Percentiles rank a stretch among this genome's conserved stretches.
phyloP scores from a whole-genome alignment of 2,797 vertebrate species.

The Leptoclinus maculatus region DNA sequence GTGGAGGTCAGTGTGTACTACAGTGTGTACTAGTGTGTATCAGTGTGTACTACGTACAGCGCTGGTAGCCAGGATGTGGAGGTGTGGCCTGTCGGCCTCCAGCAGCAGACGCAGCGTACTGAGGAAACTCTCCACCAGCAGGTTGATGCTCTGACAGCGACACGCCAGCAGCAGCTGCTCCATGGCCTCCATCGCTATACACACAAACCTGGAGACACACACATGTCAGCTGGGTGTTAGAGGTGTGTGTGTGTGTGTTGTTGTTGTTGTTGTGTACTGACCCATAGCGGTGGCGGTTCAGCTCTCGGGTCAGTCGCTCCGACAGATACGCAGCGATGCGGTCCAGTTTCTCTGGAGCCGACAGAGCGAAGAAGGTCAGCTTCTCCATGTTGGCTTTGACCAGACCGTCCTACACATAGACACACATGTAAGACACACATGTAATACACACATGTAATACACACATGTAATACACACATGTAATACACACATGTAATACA shows the following conservation, averaged over 20 bases:
- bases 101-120: slow-evolving; percentile 93
- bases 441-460: neutral
- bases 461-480: neutral
- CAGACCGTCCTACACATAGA: slow-evolving; percentile 88
- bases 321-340: slow-evolving; percentile 94
- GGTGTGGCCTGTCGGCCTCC: slow-evolving; percentile 92
- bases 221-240: neutral
- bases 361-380: slow-evolving; percentile 94
- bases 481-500: neutral
- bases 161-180: slow-evolving; percentile 96
- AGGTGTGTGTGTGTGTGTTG: neutral
- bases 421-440: neutral
- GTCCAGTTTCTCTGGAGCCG: slow-evolving; percentile 94
- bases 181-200: slow-evolving; percentile 87
- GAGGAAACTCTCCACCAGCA: slow-evolving; percentile 96
- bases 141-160: slow-evolving; percentile 96
- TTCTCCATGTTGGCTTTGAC: slow-evolving; percentile 98
- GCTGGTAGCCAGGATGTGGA: slow-evolving; percentile 93
- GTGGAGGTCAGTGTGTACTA: slow-evolving; percentile 77
- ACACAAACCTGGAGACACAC: slow-evolving; percentile 55
- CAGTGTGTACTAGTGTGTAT: neutral
- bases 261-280: slow-evolving; percentile 48
- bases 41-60: slow-evolving; percentile 79
- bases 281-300: slow-evolving; percentile 93
- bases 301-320: slow-evolving; percentile 91